Percentiles rank a stretch among this genome's conserved stretches.
Evolutionary conservation across 2,797 vertebrate species (phyloP).

Genomic region (Gadopsis bispinosus): DNA sequence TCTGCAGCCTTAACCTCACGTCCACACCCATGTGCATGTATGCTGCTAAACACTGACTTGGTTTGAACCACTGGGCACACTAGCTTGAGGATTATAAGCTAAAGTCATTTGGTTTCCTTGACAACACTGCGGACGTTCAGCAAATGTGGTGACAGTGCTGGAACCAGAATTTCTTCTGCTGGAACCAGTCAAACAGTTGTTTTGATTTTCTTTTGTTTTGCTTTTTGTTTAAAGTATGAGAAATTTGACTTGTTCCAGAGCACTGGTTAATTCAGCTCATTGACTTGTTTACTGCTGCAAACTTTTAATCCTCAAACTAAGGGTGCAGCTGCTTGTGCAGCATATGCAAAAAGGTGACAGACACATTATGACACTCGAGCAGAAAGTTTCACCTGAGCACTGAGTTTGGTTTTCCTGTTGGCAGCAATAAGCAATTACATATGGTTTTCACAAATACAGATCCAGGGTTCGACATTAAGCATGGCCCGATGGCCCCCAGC

Average conservation of each 20-base stretch:
- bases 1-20: conserved; percentile 6
- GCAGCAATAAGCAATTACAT: conserved; percentile 44
- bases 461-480: neutral
- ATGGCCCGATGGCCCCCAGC: no score
- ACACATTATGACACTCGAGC: conserved; percentile 36
- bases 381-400: conserved; percentile 33
- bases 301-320: conserved; percentile 54
- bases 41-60: conserved; percentile 32
- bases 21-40: neutral
- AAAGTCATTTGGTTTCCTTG: conserved; percentile 53
- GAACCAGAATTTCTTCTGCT: conserved; percentile 31
- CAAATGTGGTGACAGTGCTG: conserved; percentile 36
- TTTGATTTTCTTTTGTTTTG: neutral
- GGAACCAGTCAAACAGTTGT: conserved; percentile 22
- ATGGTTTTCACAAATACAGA: conserved; percentile 51
- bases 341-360: conserved; percentile 34
- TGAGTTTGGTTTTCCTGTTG: conserved; percentile 39
- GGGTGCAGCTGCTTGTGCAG: conserved; percentile 16
- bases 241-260: conserved; percentile 28
- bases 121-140: conserved; percentile 55
- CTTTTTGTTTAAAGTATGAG: conserved; percentile 27
- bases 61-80: conserved; percentile 38
- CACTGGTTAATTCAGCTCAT: conserved; percentile 42
- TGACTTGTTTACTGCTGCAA: conserved; percentile 51
- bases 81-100: conserved; percentile 45